Evolutionary conservation across 2,888 invertebrate species (phyloP).

Genomic region (Tinea semifulvella): DNA sequence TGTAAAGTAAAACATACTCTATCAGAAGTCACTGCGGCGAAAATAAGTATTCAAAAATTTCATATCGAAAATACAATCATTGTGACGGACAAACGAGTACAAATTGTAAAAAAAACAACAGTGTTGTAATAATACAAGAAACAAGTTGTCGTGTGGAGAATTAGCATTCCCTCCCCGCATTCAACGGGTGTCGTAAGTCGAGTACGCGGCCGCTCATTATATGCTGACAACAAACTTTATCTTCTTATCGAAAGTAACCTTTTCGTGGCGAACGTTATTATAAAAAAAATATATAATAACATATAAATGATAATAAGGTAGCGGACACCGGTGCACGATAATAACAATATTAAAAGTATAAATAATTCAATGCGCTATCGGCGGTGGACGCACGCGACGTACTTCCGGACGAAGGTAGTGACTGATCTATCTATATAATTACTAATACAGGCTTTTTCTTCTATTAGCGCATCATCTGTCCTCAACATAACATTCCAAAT

Average conservation of each 20-base stretch:
- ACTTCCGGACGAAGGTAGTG: slow-evolving; percentile 52
- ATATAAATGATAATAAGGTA: slow-evolving; percentile 56
- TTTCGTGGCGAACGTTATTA: slow-evolving; percentile 52
- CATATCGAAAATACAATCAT: slow-evolving; percentile 33
- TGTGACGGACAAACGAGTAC: slow-evolving; percentile 48
- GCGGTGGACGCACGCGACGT: slow-evolving; percentile 55
- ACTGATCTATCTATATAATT: slow-evolving; percentile 14
- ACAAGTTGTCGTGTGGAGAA: slow-evolving; percentile 35
- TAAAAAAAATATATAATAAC: slow-evolving; percentile 62
- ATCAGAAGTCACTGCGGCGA: no score
- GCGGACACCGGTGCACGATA: slow-evolving; percentile 50
- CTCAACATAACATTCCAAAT: no score
- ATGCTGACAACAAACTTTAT: slow-evolving; percentile 44
- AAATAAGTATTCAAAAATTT: slow-evolving; percentile 5
- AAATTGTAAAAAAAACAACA: slow-evolving; percentile 46
- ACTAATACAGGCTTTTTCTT: slow-evolving; percentile 10
- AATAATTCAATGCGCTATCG: slow-evolving; percentile 63
- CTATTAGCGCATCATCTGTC: background rate
- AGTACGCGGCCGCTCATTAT: slow-evolving; percentile 31
- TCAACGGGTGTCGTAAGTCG: slow-evolving; percentile 23
- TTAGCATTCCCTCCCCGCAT: slow-evolving; percentile 36
- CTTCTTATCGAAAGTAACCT: slow-evolving; percentile 54
- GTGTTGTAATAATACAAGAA: slow-evolving; percentile 36
- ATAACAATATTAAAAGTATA: slow-evolving; percentile 64
- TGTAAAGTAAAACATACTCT: no score